Evolutionary conservation across 2,888 invertebrate species (phyloP).

Genomic region (Lycophotia porphyrea): DNA sequence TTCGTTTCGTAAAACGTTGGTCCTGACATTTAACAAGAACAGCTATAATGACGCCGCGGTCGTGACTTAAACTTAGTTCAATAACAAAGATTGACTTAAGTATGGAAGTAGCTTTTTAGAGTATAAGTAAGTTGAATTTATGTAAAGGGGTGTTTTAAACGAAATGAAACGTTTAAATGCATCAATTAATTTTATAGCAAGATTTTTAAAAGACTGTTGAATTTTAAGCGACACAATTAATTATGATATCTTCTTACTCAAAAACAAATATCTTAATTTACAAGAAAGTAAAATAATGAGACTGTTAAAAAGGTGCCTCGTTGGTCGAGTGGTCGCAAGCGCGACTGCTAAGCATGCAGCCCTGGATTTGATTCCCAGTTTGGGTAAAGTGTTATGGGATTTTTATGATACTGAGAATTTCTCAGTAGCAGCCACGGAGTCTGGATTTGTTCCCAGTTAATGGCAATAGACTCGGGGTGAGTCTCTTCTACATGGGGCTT

Average conservation of each 20-base stretch:
- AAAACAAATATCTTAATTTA: no score
- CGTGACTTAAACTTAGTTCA: conserved; percentile 3
- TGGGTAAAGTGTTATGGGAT: no score
- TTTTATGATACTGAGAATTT: neutral
- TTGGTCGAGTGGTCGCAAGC: no score
- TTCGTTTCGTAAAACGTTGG: neutral
- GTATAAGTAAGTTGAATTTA: neutral
- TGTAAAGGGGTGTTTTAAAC: no score
- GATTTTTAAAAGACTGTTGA: neutral
- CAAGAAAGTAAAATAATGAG: no score
- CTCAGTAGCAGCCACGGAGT: no score
- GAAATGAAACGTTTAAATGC: no score
- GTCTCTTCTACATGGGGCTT: neutral
- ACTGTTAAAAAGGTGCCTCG: no score
- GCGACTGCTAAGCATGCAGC: no score
- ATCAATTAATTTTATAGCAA: neutral
- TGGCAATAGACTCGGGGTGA: neutral
- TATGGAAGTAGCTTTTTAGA: neutral
- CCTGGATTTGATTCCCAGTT: no score
- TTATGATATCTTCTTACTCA: no score
- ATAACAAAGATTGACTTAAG: neutral
- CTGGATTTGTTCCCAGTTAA: no score
- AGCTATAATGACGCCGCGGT: conserved; percentile 6
- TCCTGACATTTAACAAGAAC: neutral
- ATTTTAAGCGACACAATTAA: neutral